Conservation (phyloP, 2,888 invertebrate genomes). For the Andricus curvator region DNA sequence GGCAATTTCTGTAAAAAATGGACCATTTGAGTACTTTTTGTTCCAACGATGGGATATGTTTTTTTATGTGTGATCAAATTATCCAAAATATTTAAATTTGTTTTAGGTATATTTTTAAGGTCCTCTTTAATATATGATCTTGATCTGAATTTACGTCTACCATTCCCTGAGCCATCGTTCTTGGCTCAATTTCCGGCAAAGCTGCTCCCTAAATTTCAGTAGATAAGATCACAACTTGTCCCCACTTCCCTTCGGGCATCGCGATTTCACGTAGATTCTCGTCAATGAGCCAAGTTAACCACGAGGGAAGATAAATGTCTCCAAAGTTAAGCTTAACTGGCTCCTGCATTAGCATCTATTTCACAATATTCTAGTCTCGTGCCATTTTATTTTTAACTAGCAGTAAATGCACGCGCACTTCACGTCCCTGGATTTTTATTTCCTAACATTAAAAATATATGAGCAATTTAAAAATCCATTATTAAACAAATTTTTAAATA, state of each 20-base stretch:
- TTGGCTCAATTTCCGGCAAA: constrained; percentile 70
- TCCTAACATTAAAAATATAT: too few relatives aligned
- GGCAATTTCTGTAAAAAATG: neutral
- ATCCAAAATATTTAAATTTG: neutral
- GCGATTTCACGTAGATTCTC: constrained; percentile 50
- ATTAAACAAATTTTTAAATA: too few relatives aligned
- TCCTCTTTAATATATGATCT: constrained; percentile 5
- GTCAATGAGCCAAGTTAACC: constrained; percentile 51
- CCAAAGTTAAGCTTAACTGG: constrained; percentile 52
- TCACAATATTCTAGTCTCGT: constrained; percentile 47
- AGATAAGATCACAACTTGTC: constrained; percentile 74
- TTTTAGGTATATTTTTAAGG: neutral
- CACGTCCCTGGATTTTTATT: too few relatives aligned
- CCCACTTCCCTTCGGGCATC: constrained; percentile 55
- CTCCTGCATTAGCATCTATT: constrained; percentile 62
- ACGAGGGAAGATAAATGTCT: constrained; percentile 53
- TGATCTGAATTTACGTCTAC: constrained; percentile 45
- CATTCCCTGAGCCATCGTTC: constrained; percentile 54
- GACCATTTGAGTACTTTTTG: neutral
- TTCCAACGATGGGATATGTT: neutral
- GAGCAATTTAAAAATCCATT: too few relatives aligned
- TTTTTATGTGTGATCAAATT: neutral
- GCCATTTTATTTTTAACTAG: neutral
- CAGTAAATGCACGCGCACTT: too few relatives aligned
- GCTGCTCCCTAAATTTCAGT: constrained; percentile 70